phyloP scores from a whole-genome alignment of 2,113 vertebrate genomes.

The Gallinago jamesoni region DNA sequence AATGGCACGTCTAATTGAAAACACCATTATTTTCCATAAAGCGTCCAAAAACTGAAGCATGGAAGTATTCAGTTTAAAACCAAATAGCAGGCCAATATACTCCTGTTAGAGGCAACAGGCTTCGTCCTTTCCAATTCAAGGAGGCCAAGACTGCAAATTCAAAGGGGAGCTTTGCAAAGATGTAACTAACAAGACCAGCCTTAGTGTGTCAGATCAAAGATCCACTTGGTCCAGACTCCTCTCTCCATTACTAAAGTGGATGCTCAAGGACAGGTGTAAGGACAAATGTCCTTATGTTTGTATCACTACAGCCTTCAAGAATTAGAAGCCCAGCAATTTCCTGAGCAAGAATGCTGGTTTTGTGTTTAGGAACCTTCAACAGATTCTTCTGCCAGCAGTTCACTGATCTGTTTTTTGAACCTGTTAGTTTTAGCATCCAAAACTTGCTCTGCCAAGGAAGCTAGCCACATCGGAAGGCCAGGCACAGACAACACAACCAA shows the following conservation, averaged over 20 bases:
- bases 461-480: neutral
- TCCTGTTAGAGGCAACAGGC: neutral
- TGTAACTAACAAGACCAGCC: neutral
- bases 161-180: neutral
- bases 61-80: neutral
- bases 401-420: neutral
- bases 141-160: neutral
- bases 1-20: slow-evolving; percentile 11
- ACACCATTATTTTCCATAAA: slow-evolving; percentile 35
- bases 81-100: neutral
- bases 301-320: neutral
- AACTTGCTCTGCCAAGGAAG: neutral
- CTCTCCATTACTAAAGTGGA: neutral
- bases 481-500: neutral
- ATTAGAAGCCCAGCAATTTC: neutral
- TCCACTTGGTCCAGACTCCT: neutral
- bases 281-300: neutral
- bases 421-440: neutral
- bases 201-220: neutral
- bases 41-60: neutral
- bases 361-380: neutral
- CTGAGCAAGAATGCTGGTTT: neutral
- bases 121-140: neutral
- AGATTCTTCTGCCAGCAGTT: neutral
- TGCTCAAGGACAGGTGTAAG: neutral